Conservation (phyloP, 2,113 vertebrate genomes). For the Corythoichthys haematopterus region DNA sequence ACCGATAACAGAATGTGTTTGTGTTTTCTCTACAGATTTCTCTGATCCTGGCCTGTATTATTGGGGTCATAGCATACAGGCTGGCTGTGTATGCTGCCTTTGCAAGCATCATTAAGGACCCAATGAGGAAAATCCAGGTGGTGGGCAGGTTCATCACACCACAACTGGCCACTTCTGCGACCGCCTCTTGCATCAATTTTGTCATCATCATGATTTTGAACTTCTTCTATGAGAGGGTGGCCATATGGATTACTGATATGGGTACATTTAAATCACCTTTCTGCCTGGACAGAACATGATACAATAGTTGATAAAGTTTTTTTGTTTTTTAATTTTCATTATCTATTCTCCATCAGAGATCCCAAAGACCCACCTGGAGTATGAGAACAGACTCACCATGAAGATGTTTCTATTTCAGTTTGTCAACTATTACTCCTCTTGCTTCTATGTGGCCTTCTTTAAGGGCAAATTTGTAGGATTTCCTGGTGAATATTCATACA, state of each 20-base stretch:
- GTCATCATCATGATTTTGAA: constrained; percentile 96
- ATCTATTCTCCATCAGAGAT: constrained; percentile 76
- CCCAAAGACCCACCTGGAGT: constrained; percentile 92
- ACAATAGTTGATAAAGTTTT: neutral
- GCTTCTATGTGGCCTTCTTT: constrained; percentile 97
- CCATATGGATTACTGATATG: constrained; percentile 95
- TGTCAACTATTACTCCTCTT: constrained; percentile 97
- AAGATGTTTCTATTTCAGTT: constrained; percentile 99
- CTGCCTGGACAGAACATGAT: neutral
- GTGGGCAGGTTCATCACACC: constrained; percentile 87
- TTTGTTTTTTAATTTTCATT: neutral
- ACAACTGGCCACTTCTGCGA: constrained; percentile 88
- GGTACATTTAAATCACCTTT: constrained; percentile 66
- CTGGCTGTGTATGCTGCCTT: constrained; percentile 89
- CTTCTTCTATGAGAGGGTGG: constrained; percentile 91
- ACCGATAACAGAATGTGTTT: neutral
- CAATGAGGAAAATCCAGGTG: constrained; percentile 73
- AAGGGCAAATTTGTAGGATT: constrained; percentile 95
- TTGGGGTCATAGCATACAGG: constrained; percentile 90
- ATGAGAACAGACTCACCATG: constrained; percentile 92
- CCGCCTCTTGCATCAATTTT: constrained; percentile 93
- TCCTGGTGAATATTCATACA: constrained; percentile 84
- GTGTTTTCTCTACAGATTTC: constrained; percentile 72
- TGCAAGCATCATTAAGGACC: constrained; percentile 86
- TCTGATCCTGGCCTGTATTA: constrained; percentile 87